Conservation (phyloP, 2,113 vertebrate species). For the Myotis yumanensis region DNA sequence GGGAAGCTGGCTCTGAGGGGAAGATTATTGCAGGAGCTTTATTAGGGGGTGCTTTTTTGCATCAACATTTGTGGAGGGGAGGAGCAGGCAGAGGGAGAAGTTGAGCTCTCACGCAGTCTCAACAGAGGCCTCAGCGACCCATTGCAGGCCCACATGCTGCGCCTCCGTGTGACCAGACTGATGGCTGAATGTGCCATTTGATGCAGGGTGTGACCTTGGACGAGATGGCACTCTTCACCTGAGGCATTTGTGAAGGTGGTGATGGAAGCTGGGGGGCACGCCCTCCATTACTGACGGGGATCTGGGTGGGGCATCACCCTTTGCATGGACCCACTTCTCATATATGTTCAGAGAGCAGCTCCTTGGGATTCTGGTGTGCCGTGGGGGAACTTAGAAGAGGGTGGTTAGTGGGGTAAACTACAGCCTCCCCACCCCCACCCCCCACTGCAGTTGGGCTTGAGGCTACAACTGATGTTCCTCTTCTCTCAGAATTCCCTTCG, state of each 20-base stretch:
- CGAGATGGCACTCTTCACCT: not conserved
- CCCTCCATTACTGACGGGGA: too few relatives aligned
- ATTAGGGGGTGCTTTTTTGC: not conserved
- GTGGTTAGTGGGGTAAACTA: not conserved
- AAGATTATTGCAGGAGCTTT: not conserved
- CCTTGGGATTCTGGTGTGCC: not conserved
- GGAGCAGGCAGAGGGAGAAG: not conserved
- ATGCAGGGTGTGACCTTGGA: not conserved
- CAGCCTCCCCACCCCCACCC: too few relatives aligned
- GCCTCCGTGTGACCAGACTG: not conserved
- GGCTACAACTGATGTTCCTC: not conserved
- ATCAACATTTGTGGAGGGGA: not conserved
- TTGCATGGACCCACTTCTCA: not conserved
- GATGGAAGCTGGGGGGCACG: not conserved
- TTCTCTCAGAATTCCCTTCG: not conserved
- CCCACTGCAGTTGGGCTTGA: not conserved
- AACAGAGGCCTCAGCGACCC: too few relatives aligned
- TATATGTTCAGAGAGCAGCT: fast-evolving
- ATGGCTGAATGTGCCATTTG: not conserved
- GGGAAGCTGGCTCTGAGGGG: not conserved
- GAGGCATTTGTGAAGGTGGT: not conserved
- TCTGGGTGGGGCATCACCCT: not conserved
- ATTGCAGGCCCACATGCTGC: too few relatives aligned
- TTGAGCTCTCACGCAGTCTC: not conserved
- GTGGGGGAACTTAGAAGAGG: not conserved